Percentiles rank a stretch among this genome's conserved stretches.
These are phyloP conservation scores for Polyploca ridens DNA, from an alignment of 2,888 invertebrate species.

Conservation along the genomic window DNA sequence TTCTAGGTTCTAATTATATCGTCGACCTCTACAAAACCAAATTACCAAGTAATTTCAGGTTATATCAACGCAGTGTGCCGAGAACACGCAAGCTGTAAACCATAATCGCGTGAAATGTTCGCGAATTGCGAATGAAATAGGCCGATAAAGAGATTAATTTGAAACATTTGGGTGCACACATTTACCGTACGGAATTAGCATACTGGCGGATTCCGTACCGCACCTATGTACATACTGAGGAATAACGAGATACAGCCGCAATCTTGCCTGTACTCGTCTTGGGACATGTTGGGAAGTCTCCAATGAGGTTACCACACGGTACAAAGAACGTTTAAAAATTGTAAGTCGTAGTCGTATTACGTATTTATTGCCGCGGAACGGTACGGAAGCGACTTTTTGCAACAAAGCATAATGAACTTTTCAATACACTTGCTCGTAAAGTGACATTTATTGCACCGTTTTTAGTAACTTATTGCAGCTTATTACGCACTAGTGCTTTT, in stretches of 20 bases:
- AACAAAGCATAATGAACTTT: too few relatives aligned
- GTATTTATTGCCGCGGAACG: too few relatives aligned
- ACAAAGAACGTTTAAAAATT: background rate
- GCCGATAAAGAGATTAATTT: slow-evolving; percentile 39
- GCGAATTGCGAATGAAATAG: slow-evolving; percentile 27
- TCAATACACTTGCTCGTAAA: too few relatives aligned
- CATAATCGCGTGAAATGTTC: slow-evolving; percentile 7
- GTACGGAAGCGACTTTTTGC: too few relatives aligned
- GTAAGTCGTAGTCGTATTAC: too few relatives aligned
- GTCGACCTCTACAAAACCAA: too few relatives aligned
- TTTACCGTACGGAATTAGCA: slow-evolving; percentile 21
- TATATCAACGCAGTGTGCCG: background rate
- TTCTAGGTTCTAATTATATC: too few relatives aligned
- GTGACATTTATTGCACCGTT: too few relatives aligned
- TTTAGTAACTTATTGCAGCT: too few relatives aligned
- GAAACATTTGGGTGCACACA: slow-evolving; percentile 24
- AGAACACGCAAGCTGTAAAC: background rate
- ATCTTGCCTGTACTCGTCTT: background rate
- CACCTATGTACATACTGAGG: background rate
- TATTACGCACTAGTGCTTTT: too few relatives aligned
- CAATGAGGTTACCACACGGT: background rate
- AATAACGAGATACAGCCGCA: background rate
- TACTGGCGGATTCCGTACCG: slow-evolving; percentile 16
- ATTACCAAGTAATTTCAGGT: too few relatives aligned
- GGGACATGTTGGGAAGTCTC: background rate